Evolutionary conservation across 2,113 vertebrate genomes (phyloP).

Genomic region (Gyps fulvus): DNA sequence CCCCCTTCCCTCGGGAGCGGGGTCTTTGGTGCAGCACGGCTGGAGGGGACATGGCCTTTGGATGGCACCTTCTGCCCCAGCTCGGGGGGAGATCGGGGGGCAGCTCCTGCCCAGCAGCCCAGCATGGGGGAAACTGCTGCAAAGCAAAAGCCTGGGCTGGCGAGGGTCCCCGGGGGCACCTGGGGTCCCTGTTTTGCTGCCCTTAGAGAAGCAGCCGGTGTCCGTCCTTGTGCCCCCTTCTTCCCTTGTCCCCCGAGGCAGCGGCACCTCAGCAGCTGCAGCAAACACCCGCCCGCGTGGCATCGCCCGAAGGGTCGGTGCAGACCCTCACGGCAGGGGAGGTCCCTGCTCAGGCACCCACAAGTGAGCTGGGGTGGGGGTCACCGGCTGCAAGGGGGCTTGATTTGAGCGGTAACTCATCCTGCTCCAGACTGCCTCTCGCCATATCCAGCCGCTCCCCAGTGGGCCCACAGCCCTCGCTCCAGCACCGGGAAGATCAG

Average conservation of each 20-base stretch:
- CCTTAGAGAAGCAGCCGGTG: accelerated
- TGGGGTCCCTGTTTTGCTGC: neutral
- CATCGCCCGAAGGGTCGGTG: accelerated
- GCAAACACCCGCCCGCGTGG: accelerated
- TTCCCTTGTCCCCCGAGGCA: too few relatives aligned
- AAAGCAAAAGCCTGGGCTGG: neutral
- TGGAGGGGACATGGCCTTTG: accelerated
- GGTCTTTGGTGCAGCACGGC: accelerated
- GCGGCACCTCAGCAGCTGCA: neutral
- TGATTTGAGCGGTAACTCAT: neutral
- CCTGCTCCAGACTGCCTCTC: neutral
- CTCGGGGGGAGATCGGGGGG: accelerated
- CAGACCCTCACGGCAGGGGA: neutral
- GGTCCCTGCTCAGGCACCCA: neutral
- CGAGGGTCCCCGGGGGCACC: accelerated
- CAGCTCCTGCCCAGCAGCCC: neutral
- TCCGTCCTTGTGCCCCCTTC: neutral
- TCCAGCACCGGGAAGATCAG: neutral
- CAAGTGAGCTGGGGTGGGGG: accelerated
- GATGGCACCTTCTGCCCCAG: neutral
- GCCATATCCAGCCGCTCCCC: accelerated
- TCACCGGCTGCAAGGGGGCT: neutral
- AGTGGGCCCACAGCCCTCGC: neutral
- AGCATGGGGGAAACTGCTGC: neutral
- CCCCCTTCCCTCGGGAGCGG: accelerated